A percentile compares a stretch with the other conserved stretches of the same genome.
These are phyloP conservation scores for Streptopelia turtur DNA, from an alignment of 2,797 vertebrate species.

Conservation along the genomic window DNA sequence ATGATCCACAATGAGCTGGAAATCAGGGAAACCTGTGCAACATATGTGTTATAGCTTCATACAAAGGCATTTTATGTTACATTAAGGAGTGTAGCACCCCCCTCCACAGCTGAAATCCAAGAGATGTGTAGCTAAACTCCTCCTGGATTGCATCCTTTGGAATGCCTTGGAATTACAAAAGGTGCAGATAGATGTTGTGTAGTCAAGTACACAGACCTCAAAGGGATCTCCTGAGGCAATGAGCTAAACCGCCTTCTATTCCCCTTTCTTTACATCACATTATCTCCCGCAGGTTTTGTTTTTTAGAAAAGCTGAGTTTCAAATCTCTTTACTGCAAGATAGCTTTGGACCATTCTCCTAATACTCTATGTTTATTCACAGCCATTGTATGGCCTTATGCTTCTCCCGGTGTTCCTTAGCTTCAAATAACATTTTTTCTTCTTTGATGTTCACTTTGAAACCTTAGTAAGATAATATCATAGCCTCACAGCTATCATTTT, in stretches of 20 bases:
- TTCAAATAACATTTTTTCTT: neutral
- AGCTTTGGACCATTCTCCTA: neutral
- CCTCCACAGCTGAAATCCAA: neutral
- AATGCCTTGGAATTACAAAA: neutral
- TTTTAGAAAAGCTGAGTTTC: neutral
- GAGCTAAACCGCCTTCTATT: neutral
- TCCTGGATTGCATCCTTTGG: neutral
- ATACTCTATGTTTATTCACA: neutral
- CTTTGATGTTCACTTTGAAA: neutral
- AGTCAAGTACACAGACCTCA: neutral
- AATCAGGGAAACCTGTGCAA: neutral
- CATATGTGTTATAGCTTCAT: neutral
- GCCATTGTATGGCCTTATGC: neutral
- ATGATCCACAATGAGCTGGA: neutral
- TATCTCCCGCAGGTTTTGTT: neutral
- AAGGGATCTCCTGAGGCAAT: neutral
- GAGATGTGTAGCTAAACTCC: neutral
- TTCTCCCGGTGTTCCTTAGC: neutral
- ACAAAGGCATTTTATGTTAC: neutral
- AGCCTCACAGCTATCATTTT: neutral
- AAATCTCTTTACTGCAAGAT: neutral
- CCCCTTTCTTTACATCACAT: neutral
- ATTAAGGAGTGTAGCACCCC: neutral
- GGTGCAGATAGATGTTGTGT: neutral
- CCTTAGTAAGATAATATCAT: neutral